Conservation (phyloP, 2,113 vertebrate genomes). For the Nesogale talazaci region DNA sequence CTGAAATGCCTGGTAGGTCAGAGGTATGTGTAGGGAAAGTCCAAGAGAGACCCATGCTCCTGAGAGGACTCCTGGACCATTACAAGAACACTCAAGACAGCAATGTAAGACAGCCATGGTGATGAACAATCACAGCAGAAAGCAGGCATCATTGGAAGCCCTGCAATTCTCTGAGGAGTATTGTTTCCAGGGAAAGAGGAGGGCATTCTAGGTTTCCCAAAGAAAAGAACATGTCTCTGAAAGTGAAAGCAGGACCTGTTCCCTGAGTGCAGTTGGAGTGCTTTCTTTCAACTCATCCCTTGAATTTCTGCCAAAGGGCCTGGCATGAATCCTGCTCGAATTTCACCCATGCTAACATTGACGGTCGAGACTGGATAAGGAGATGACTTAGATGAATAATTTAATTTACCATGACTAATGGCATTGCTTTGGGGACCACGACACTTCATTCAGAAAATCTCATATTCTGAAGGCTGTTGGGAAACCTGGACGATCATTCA, state of each 20-base stretch:
- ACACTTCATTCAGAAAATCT: conserved; percentile 34
- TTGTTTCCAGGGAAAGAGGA: background rate
- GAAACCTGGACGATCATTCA: background rate
- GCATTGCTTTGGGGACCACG: background rate
- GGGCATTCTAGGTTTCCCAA: background rate
- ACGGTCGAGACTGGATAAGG: background rate
- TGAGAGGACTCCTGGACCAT: rapidly evolving
- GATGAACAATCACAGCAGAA: background rate
- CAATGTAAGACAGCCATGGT: background rate
- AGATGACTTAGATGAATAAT: background rate
- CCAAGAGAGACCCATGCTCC: rapidly evolving
- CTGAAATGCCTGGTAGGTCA: rapidly evolving
- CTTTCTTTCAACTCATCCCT: background rate
- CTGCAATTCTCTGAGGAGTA: background rate
- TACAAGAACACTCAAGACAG: background rate
- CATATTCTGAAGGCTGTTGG: background rate
- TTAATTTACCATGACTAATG: conserved; percentile 31
- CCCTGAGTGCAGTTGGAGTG: background rate
- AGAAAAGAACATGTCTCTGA: too few relatives aligned
- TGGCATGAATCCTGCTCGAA: background rate
- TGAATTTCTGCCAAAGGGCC: background rate
- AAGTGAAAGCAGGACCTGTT: too few relatives aligned
- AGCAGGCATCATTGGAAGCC: rapidly evolving
- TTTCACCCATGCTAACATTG: background rate
- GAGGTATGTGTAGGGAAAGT: background rate